Base-by-base conservation (phyloP, 53 echinoderm and acorn worm species). In the Astropecten irregularis region DNA sequence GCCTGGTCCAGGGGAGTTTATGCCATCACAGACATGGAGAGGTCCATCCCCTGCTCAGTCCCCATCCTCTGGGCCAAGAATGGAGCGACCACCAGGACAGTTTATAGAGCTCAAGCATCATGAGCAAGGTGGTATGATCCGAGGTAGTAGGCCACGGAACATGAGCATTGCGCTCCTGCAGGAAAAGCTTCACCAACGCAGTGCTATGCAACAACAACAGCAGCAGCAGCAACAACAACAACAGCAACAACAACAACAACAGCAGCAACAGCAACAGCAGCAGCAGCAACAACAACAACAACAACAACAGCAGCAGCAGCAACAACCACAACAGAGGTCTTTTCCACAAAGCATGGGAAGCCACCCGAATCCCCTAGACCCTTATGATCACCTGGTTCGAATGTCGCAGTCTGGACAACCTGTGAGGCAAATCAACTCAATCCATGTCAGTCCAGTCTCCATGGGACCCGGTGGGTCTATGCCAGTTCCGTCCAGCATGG, bases 311-410 rank as follows among this genome's bases (percentile, higher is more conserved):
- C 86, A 69, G 20, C 82, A 57, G 9, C 82, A 82, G 20, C 82
- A 83, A 26, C 73, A 64, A 66, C 89, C 73, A 20, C 59, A 68
- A 29, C 26, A 52, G 38, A 74, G 74, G 53, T 34, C 74, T 29
- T 79, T 79, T 34, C 49, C 62, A 40, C 67, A 83, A 27, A 58
- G 23, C 59, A 79, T 79, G 79, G 47, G 79, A n/a, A 34, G 79
- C 28, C 60, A 60, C 48, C 72, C 85, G 3, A 94, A 94, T 82
- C 88, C 94, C 35, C 82, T 94, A 15, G 94, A 94, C 66, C 91
- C 94, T 29, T 94, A 94, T 67, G 93, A 94, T 65, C 94, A 94
- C 63, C 51, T 94, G 30, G 94, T 94, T 7, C 52, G 90, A 42
- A 91, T 91, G 83, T 83, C 87, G 23, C 87, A 91, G 65, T 69